Base-by-base conservation (phyloP, 2,113 vertebrate species). In the Eulacestoma nigropectus region DNA sequence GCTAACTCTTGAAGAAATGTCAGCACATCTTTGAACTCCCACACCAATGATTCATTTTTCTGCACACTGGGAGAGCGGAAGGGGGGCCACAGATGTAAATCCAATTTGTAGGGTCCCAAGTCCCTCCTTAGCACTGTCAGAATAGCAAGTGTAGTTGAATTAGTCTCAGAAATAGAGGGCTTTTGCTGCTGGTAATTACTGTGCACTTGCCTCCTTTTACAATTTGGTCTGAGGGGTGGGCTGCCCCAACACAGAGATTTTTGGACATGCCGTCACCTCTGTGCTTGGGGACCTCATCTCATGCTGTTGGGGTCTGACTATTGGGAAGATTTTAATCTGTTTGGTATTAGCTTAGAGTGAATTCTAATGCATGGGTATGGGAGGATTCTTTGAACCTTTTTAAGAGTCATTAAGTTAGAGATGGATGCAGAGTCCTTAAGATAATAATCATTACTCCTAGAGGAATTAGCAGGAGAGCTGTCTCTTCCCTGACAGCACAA, bases 271-370 rank as follows among this genome's bases (percentile, higher is more conserved):
- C 83, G 32, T 81, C 52, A 49, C 22, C 33, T 17, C 35, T 67
- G 35, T 5, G 4, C 42, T 49, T 0, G 0, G 19, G 35, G 50
- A 37, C n/a, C 15, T 68, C 0, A 0, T 73, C 16, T 81, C n/a
- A 7, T 0, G 0, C 32, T 41, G 7, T 17, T 86, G 46, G 18
- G 11, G 10, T 85, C 44, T 25, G 35, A 16, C 39, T 81, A 2
- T 32, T 94, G 68, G 86, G 26, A 63, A n/a, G 20, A 75, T 26
- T 68, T 52, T 49, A 9, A 44, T 70, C 56, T 55, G 9, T 49
- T 77, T 44, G 35, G 9, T 39, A 52, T 68, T 77, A 53, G 19
- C 9, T 72, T 80, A 47, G 37, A 41, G 13, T 56, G 41, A 77
- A 56, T 77, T 82, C 25, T 59, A 27, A 57, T 39, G 32, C n/a